Base-by-base conservation (phyloP, 2,113 vertebrate species). In the Poeciliopsis prolifica region DNA sequence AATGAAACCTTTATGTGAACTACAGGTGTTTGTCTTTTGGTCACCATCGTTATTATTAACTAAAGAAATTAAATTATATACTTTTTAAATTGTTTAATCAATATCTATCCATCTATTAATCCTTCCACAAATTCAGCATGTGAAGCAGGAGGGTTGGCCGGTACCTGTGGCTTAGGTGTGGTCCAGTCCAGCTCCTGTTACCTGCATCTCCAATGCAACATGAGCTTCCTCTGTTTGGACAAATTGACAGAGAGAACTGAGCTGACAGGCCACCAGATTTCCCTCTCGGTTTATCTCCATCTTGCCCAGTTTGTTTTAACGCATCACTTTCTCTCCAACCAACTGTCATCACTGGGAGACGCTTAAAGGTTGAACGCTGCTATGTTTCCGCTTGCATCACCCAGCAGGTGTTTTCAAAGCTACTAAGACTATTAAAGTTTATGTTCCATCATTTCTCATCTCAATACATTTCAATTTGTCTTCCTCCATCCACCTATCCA, bases 201-300 rank as follows among this genome's bases (percentile, higher is more conserved):
- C 94, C 90, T 90, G 74, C 62, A 51, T 84, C 92, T 76, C 92
- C 89, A 83, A 89, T 93, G 95, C 87, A 96, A 95, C 94, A 87
- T 84, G 95, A 95, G 94, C 93, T 91, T 88, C 85, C 61, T 92
- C 80, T 93, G 93, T 94, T 88, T 95, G 94, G 92, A 94, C 95
- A 95, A 95, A 94, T 93, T 91, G 74, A 94, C 94, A 96, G 94
- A 95, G 94, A 94, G 95, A 95, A 94, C 94, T 93, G 94, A 93
- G 95, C 95, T 96, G 96, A 96, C 94, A 94, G 94, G 91, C 92
- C 87, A 95, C 86, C 85, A 89, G 87, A 91, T 89, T 89, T 89
- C 80, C 67, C 82, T 72, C 77, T 80, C 75, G 65, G 75, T 81
- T 71, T 61, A 66, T 86, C 65, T 68, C 77, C 78, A 71, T 74